A percentile compares a stretch with the other conserved stretches of the same genome.
phyloP scores from a whole-genome alignment of 2,113 vertebrate genomes.

The Octodon degus region DNA sequence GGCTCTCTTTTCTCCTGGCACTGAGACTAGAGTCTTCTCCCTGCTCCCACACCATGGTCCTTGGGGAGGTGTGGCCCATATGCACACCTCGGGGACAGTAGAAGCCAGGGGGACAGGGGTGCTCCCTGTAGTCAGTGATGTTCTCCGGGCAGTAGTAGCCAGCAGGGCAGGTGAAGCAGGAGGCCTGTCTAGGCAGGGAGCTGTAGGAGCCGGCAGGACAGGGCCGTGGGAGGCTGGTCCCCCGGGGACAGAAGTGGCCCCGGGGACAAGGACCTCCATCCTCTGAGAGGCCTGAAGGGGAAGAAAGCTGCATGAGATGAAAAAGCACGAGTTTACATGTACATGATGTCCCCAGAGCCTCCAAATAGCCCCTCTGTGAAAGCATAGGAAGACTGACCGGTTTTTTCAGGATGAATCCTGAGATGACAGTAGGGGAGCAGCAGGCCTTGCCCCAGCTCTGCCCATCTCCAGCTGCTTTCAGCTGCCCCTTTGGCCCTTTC shows the following conservation, averaged over 20 bases:
- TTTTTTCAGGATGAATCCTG: neutral
- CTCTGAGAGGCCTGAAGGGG: constrained; percentile 72
- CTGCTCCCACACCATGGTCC: too few relatives aligned
- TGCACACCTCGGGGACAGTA: constrained; percentile 94
- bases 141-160: constrained; percentile 94
- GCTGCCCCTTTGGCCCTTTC: accelerated
- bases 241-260: constrained; percentile 92
- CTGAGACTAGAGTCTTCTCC: neutral
- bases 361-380: neutral
- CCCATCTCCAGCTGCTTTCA: neutral
- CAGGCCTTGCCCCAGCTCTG: neutral
- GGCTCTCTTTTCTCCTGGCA: neutral
- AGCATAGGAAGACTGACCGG: accelerated
- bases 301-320: neutral
- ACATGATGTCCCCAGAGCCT: neutral
- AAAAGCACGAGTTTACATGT: neutral
- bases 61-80: neutral
- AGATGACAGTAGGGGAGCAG: accelerated
- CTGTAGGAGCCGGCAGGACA: constrained; percentile 93
- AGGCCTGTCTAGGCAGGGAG: constrained; percentile 89
- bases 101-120: constrained; percentile 92
- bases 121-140: constrained; percentile 86
- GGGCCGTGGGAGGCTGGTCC: constrained; percentile 86
- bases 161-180: constrained; percentile 90
- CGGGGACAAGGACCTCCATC: constrained; percentile 89